Evolutionary conservation across 2,113 vertebrate genomes (phyloP), one percentile per base, ranked within the genome.

Genomic region (Phycodurus eques): DNA sequence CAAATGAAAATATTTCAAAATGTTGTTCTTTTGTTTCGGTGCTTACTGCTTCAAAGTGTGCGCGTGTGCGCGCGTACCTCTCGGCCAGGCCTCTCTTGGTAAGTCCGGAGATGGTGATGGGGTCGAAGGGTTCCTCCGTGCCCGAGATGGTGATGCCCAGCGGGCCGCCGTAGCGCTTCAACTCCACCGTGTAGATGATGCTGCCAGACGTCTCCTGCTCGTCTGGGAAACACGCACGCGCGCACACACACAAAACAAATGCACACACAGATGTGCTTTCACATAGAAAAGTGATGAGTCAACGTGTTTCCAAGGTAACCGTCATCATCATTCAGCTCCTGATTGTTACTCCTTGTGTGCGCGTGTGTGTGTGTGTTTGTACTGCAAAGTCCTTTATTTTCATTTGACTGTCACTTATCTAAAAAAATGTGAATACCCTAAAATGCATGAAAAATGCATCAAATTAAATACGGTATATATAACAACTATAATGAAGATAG

Each of bases 81-180:
- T 99, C 97, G 10, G 97, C 97, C 81, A 99, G 93, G 2, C 97
- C 97, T 67, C 95, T 93, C 85, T 95, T 97, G 80, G 96, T 98
- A 67, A 99, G 92, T 46, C 96, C 97, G 0, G 96, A 98, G 86
- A 98, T 98, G 74, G 96, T 93, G 3, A 99, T 98, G 68, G 97
- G 97, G 86, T 99, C 97, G 0, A 99, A 99, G 63, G 97, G 97
- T 69, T 99, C 97, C 91, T 99, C 97, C 0, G 97, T 99, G 81
- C 97, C 97, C 0, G 97, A 99, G 91, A 99, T 99, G 83, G 97
- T 99, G 89, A 99, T 99, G 71, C 96, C 97, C 88, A 99, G 89
- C 9, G 97, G 97, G 1, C 97, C 97, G 0, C 97, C 97, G 0
- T 98, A 97, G 15, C 97, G 88, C 85, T 98, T 98, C 84, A 99